Evolutionary conservation across 2,797 vertebrate species (phyloP), one percentile per base, ranked within the genome.

Genomic region (Pempheris klunzingeri): DNA sequence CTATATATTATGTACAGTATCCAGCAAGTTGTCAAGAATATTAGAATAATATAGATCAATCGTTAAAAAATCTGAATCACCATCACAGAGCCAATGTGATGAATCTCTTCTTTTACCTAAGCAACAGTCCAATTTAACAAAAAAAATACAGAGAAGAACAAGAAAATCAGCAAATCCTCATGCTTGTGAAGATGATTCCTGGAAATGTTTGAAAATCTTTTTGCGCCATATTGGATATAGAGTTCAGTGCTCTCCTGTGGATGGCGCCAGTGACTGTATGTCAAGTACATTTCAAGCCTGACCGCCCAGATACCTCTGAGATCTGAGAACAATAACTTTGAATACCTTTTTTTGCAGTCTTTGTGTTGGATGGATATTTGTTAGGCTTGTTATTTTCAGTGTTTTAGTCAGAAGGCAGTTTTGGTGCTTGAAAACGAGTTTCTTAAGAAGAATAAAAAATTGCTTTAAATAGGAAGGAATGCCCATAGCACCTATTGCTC

Each of bases 301-400:
- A 34, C 28, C 15, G 44, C 5, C 49, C 17, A n/a, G 69, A 67
- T 74, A 70, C 68, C 78, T 74, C 63, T 55, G 75, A 87, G 73
- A 80, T 83, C 80, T 77, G 77, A 70, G 65, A 83, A 83, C 77
- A 90, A 89, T 87, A 87, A 76, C 59, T 32, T n/a, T 67, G 60
- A 76, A 83, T 67, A 54, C 20, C 32, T 38, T 46, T 77, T 24
- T 77, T 24, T 5, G 1, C 26, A 62, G 60, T 43, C 13, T 30
- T n/a, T 34, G 52, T 66, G 63, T 63, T 24, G 49, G 52, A 62
- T 28, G 1, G 55, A 79, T 20, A 61, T 80, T 76, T 80, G 34
- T 78, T 62, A 53, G 61, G 77, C 28, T 61, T 65, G 34, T 70
- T 68, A 28, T 71, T 76, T 83, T 66, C 63, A 81, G 71, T 82